Evolutionary conservation across 2,888 invertebrate genomes (phyloP).

Genomic region (Linnaemya tessellans): DNA sequence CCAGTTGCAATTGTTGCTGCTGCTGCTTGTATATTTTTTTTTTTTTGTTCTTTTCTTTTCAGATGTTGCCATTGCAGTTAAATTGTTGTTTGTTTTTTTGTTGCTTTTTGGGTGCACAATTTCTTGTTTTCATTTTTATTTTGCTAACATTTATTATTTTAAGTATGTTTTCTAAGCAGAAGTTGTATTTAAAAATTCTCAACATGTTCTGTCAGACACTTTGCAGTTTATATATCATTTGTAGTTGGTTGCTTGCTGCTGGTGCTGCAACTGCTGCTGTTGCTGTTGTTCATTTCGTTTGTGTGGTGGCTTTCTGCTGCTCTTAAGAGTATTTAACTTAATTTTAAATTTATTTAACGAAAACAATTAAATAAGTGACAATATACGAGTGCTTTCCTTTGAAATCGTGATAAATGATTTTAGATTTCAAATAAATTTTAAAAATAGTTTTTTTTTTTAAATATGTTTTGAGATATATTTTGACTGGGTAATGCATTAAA

Average conservation of each 20-base stretch:
- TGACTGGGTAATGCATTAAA: no score
- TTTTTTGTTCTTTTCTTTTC: background rate
- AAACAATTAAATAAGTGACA: slow-evolving; percentile 33
- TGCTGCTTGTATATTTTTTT: no score
- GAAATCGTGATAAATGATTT: background rate
- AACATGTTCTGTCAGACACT: slow-evolving; percentile 64
- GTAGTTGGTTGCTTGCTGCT: background rate
- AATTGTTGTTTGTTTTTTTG: slow-evolving; percentile 4
- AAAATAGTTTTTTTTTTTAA: no score
- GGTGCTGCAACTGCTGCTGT: background rate
- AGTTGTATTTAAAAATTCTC: slow-evolving; percentile 56
- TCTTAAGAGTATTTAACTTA: slow-evolving; percentile 9
- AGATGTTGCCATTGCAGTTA: slow-evolving; percentile 7
- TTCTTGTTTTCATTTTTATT: background rate
- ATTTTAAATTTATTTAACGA: slow-evolving; percentile 22
- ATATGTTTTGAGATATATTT: no score
- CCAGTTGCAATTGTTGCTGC: slow-evolving; percentile 45
- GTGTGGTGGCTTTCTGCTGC: background rate
- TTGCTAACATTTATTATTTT: slow-evolving; percentile 46
- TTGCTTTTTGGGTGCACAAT: background rate
- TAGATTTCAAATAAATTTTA: background rate
- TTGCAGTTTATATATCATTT: slow-evolving; percentile 69
- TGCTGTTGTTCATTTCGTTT: background rate
- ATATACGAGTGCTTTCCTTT: background rate
- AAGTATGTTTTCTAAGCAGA: slow-evolving; percentile 36